phyloP scores from a whole-genome alignment of 1,140 invertebrate species.

The Zaprionus inermis region DNA sequence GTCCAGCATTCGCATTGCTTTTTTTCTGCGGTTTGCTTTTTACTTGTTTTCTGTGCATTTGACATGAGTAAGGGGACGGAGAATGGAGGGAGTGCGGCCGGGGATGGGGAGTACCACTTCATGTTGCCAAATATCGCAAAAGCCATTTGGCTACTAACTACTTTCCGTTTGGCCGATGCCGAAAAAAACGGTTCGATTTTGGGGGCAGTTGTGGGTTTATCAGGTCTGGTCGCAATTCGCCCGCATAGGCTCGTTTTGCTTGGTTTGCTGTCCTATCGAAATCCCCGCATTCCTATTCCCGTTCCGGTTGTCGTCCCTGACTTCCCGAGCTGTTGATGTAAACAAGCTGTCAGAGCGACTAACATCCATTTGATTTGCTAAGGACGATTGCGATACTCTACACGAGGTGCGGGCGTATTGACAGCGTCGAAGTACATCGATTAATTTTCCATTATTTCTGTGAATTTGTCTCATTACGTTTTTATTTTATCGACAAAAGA shows the following conservation, averaged over 20 bases:
- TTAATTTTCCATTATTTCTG: too few relatives aligned
- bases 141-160: constrained; percentile 65
- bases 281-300: not conserved
- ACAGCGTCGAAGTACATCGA: not conserved
- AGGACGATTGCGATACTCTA: constrained; percentile 44
- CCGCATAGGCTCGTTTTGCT: constrained; percentile 46
- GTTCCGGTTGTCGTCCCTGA: constrained; percentile 21
- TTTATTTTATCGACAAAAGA: too few relatives aligned
- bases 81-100: not conserved
- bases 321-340: constrained; percentile 56
- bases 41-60: constrained; percentile 27
- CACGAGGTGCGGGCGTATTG: not conserved
- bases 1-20: constrained; percentile 31
- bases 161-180: constrained; percentile 28
- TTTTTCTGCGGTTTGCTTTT: constrained; percentile 36
- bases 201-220: constrained; percentile 17
- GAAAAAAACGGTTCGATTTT: constrained; percentile 6
- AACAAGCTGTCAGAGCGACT: constrained; percentile 73
- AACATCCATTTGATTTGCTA: constrained; percentile 66
- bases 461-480: too few relatives aligned
- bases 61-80: constrained; percentile 24
- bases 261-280: constrained; percentile 32
- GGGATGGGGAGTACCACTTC: not conserved
- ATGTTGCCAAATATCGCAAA: constrained; percentile 40
- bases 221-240: constrained; percentile 13